Evolutionary conservation across 2,797 vertebrate genomes (phyloP), one percentile per base, ranked within the genome.

Genomic region (Microctenopoma steveboyesi): DNA sequence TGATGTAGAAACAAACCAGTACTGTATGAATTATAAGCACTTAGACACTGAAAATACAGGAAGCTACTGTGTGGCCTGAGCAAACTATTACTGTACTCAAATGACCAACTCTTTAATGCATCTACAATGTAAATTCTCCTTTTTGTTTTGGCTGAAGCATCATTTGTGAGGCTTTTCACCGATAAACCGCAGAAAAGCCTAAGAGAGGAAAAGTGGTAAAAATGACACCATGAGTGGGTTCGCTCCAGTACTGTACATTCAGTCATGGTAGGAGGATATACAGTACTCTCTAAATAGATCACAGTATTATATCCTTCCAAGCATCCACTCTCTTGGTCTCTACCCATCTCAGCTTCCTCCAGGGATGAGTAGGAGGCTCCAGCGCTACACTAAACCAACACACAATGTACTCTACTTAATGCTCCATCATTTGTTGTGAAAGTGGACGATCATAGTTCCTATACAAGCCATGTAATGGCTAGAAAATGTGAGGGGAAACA

Each of bases 341-440:
- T 55, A 39, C 62, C 52, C 48, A 33, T 76, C 56, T 63, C 39
- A 16, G 39, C 50, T 62, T 85, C 69, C 81, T 84, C 72, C 43
- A n/a, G 73, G 81, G 70, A 81, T 64, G 81, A 80, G 81, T 81
- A 74, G 86, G 86, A 86, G 78, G 84, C 43, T 68, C 83, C 76
- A 72, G 69, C 69, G 33, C 49, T 65, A 52, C 45, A 53, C 53
- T 33, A 50, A 79, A 66, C 65, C 60, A 64, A 69, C 69, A 69
- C 59, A 67, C 64, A 69, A 78, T 64, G 55, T 60, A 69, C 74
- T 55, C 68, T 47, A 77, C 30, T 66, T 58, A 75, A 70, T 83
- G 66, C 72, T 74, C 69, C 64, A 66, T 60, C 71, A 62, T 80
- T 86, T 66, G 39, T 64, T 65, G 64, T 59, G 62, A 72, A 79